Base-by-base conservation (phyloP, 1,140 invertebrate genomes). In the Drosophila arawakana region DNA sequence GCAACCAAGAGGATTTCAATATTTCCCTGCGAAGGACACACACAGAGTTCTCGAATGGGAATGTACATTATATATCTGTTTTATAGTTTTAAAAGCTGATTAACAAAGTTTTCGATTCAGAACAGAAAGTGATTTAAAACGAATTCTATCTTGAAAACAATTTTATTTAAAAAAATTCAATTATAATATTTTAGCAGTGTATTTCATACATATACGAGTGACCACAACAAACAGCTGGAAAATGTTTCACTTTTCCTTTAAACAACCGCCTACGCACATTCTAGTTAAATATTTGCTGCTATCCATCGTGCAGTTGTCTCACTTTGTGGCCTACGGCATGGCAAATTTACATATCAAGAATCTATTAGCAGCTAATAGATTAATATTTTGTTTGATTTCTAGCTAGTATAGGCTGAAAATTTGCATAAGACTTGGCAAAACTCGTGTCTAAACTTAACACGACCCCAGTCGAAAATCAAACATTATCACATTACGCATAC, bases 321-420 rank as follows among this genome's bases (percentile, higher is more conserved):
- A 59, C 62, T 78, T 70, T 63, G 72, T 76, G 63, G 58, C 78
- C 78, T 55, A 35, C 46, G 81, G 81, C 54, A 30, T 67, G 52
- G 80, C 72, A 77, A 88, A 88, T 88, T 89, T 88, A 66, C 84
- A 80, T 89, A 88, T 75, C 73, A 69, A 71, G 74, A 76, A 89
- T 75, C 80, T 86, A 89, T 88, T 83, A 89, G 70, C 80, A 83
- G 84, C 74, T 88, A 83, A 88, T 89, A 88, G 78, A 89, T 88
- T 88, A 89, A 72, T 75, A 81, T 79, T 69, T 71, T 81, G 81
- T 86, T 81, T 78, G 82, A 37, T 50, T 41, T 65, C 50, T 47
- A 43, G 37, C 52, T 52, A n/a, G 47, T 30, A 47, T 41, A 30
- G n/a, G 25, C 25, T 37, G 25, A 7, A 30, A 41, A 55, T 63